Base-by-base conservation (phyloP, 92 coral and sea anemone genomes). In the Porites lobata region DNA sequence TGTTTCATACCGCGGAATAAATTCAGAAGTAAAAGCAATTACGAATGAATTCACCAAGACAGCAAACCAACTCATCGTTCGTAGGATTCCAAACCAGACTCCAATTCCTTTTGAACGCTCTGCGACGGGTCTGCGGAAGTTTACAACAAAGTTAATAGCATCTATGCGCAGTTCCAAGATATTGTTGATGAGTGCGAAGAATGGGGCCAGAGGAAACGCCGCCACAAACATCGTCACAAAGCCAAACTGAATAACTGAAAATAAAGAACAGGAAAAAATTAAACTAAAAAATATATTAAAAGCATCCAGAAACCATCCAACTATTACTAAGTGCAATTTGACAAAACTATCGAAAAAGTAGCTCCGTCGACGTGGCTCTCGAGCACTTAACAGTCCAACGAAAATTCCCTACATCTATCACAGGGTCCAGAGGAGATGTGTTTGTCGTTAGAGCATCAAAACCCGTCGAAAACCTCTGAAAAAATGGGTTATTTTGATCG, bases 151-250 rank as follows among this genome's bases (percentile, higher is more conserved):
- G 86, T 96, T 96, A 53, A 94, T 95, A 77, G 99, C 99, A 65
- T 96, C 99, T 65, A 94, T 91, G 69, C 99, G 93, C 29, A 94
- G 91, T 87, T 96, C 99, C 75, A 96, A 68, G 84, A 95, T 88
- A 94, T 96, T 96, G 92, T 96, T 96, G 91, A 95, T 79, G 51
- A 96, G 94, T 53, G 99, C 99, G 75, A 96, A 95, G 85, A 96
- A 64, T 50, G 99, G 99, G 69, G 99, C 99, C 86, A 96, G 95
- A 17, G 99, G 99, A 71, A 96, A 96, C 22, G 99, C 98, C 3
- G 99, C 98, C 64, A 96, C 99, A 59, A 96, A 96, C 98, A 96
- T 93, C 69, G 99, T 96, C 13, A 96, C 99, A 76, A 96, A 96
- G 8, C 99, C 99, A 92, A 87, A 96, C 94, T 96, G 99, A 87